Conservation (phyloP, 2,888 invertebrate species). For the Neuroscelio doddi region DNA sequence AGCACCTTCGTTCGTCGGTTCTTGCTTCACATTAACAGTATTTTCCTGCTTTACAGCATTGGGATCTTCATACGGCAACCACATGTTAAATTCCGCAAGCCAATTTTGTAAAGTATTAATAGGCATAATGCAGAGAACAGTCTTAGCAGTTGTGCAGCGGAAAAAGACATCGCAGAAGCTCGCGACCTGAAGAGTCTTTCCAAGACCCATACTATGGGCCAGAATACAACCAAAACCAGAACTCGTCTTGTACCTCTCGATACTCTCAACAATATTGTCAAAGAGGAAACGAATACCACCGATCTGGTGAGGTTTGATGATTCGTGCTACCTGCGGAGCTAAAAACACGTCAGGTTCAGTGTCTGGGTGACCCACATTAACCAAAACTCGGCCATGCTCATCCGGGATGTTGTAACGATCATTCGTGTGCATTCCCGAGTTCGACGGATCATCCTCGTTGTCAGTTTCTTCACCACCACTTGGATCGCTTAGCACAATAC, state of each 20-base stretch:
- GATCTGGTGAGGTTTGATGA: conserved; percentile 97
- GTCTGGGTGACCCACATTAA: conserved; percentile 94
- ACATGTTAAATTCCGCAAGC: conserved; percentile 97
- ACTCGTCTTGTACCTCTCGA: conserved; percentile 81
- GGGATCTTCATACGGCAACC: conserved; percentile 86
- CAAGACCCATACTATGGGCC: conserved; percentile 99
- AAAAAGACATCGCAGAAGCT: conserved; percentile 97
- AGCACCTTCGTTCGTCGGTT: conserved; percentile 48
- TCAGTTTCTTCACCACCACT: conserved; percentile 86
- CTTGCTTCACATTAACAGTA: conserved; percentile 50
- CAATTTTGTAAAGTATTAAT: conserved; percentile 99
- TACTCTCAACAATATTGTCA: conserved; percentile 97
- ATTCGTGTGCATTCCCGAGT: conserved; percentile 94
- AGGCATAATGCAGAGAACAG: conserved; percentile 96
- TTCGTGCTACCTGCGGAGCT: conserved; percentile 90
- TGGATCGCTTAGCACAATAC: conserved; percentile 89
- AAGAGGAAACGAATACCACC: conserved; percentile 96
- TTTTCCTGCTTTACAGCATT: conserved; percentile 45
- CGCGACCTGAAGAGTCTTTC: conserved; percentile 97
- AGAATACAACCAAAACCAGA: conserved; percentile 97
- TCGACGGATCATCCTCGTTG: conserved; percentile 88
- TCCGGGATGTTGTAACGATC: conserved; percentile 93
- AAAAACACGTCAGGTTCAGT: conserved; percentile 93
- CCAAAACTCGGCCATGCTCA: conserved; percentile 90
- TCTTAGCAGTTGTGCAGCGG: conserved; percentile 89